Percentiles rank a stretch among this genome's conserved stretches.
These are phyloP conservation scores for Festucalex cinctus DNA, from an alignment of 2,113 vertebrate genomes.

Conservation along the genomic window DNA sequence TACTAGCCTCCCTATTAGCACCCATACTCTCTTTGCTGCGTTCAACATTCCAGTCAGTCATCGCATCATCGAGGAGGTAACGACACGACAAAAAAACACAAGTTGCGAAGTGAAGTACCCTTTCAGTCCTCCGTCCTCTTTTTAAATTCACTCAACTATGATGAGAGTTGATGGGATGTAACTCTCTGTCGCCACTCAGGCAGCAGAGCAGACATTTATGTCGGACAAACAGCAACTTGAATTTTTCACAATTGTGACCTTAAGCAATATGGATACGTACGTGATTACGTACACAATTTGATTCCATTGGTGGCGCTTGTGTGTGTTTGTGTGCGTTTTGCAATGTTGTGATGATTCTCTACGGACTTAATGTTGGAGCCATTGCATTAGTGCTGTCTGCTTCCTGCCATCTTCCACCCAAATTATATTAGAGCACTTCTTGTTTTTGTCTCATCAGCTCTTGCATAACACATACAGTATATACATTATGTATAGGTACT, in stretches of 20 bases:
- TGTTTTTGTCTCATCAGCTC: slow-evolving; percentile 59
- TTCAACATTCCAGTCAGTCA: slow-evolving; percentile 41
- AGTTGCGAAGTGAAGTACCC: slow-evolving; percentile 33
- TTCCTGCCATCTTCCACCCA: slow-evolving; percentile 57
- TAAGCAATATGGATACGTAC: slow-evolving; percentile 7
- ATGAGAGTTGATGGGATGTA: slow-evolving; percentile 50
- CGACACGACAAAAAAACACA: slow-evolving; percentile 44
- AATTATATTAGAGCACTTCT: slow-evolving; percentile 59
- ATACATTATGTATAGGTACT: not conserved
- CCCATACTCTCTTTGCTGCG: slow-evolving; percentile 41
- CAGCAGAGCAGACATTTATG: slow-evolving; percentile 55
- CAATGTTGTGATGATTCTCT: slow-evolving; percentile 40
- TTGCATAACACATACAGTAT: slow-evolving; percentile 22
- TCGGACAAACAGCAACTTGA: slow-evolving; percentile 38
- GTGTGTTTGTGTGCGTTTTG: slow-evolving; percentile 14
- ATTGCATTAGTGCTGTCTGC: slow-evolving; percentile 65
- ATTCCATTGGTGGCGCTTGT: not conserved
- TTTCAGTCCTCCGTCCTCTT: slow-evolving; percentile 18
- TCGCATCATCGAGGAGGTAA: slow-evolving; percentile 25
- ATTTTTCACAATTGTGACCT: not conserved
- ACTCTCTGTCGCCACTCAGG: slow-evolving; percentile 50
- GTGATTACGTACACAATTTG: slow-evolving; percentile 4
- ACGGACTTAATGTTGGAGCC: slow-evolving; percentile 57
- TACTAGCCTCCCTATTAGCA: slow-evolving; percentile 18
- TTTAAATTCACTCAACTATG: slow-evolving; percentile 39